Evolutionary conservation across 2,888 invertebrate species (phyloP).

Genomic region (Drosophila emarginata): DNA sequence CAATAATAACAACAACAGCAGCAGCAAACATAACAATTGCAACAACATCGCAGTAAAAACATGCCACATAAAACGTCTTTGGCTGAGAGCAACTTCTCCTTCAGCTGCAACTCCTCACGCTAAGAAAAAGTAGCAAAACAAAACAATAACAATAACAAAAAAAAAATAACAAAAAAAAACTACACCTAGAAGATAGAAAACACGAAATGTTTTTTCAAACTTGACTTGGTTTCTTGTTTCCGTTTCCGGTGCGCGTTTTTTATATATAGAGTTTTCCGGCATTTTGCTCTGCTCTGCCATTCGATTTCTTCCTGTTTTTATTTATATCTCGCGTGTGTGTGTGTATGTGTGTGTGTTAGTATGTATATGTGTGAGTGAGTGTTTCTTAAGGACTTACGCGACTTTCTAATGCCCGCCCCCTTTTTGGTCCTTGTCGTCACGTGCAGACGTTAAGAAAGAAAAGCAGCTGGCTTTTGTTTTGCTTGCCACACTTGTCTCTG

Average conservation of each 20-base stretch:
- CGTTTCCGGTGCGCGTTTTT: slow-evolving; percentile 69
- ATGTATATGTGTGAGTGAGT: slow-evolving; percentile 29
- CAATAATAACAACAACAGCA: slow-evolving; percentile 26
- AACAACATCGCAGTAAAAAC: slow-evolving; percentile 35
- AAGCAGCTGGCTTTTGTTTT: slow-evolving; percentile 64
- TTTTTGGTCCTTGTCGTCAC: slow-evolving; percentile 31
- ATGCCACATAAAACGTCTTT: slow-evolving; percentile 62
- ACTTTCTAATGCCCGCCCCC: slow-evolving; percentile 30
- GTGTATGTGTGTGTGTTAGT: slow-evolving; percentile 33
- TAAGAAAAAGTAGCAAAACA: slow-evolving; percentile 57
- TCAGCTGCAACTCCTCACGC: slow-evolving; percentile 20
- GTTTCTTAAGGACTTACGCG: slow-evolving; percentile 67
- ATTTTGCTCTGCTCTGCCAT: slow-evolving; percentile 31
- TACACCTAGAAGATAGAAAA: slow-evolving; percentile 15
- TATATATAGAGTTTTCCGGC: slow-evolving; percentile 47
- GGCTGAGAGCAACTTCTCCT: slow-evolving; percentile 41
- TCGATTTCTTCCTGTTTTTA: slow-evolving; percentile 57
- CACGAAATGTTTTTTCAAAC: slow-evolving; percentile 37
- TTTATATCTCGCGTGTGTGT: slow-evolving; percentile 54
- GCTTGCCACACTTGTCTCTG: slow-evolving; percentile 32
- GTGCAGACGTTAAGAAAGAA: slow-evolving; percentile 54
- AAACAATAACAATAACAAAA: slow-evolving; percentile 34
- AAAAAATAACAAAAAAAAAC: slow-evolving; percentile 21
- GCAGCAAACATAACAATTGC: slow-evolving; percentile 25
- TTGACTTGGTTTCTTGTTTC: slow-evolving; percentile 62